Percentiles rank a stretch among this genome's conserved stretches.
Evolutionary conservation across 2,797 vertebrate genomes (phyloP).

Genomic region (Odontamblyopus rebecca): DNA sequence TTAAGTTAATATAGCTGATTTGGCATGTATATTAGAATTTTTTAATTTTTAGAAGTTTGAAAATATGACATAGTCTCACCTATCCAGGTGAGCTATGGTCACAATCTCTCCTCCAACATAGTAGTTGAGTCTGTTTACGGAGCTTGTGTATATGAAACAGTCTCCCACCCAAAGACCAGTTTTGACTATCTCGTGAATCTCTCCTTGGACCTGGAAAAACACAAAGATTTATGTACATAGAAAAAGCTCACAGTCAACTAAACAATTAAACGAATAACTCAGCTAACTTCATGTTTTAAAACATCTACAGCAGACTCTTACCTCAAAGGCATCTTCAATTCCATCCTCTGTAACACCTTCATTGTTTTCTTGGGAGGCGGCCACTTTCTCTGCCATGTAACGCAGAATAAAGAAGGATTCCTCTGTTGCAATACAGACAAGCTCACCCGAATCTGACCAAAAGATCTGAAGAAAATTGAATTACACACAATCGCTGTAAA

Average conservation of each 20-base stretch:
- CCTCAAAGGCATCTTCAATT: slow-evolving; percentile 99
- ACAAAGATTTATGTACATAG: slow-evolving; percentile 9
- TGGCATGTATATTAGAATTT: background rate
- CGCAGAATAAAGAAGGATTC: slow-evolving; percentile 98
- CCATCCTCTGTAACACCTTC: slow-evolving; percentile 97
- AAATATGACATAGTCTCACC: slow-evolving; percentile 69
- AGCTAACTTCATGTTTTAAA: background rate
- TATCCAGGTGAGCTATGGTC: slow-evolving; percentile 97
- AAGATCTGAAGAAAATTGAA: slow-evolving; percentile 83
- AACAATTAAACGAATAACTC: background rate
- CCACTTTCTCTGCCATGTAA: slow-evolving; percentile 94
- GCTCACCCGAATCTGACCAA: slow-evolving; percentile 98
- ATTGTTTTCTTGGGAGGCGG: slow-evolving; percentile 93
- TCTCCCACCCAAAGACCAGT: slow-evolving; percentile 98
- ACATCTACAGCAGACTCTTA: slow-evolving; percentile 41
- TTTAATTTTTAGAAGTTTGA: background rate
- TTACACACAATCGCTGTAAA: background rate
- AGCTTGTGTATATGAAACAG: slow-evolving; percentile 99
- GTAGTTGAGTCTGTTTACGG: slow-evolving; percentile 98
- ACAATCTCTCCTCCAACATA: slow-evolving; percentile 99
- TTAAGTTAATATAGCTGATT: background rate
- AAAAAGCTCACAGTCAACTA: background rate
- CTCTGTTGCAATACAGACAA: slow-evolving; percentile 97
- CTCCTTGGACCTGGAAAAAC: slow-evolving; percentile 88
- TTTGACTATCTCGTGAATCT: slow-evolving; percentile 98